Percentiles rank a stretch among this genome's conserved stretches.
These are phyloP conservation scores for Elephantulus edwardii DNA, from an alignment of 2,113 vertebrate genomes.

Conservation along the genomic window DNA sequence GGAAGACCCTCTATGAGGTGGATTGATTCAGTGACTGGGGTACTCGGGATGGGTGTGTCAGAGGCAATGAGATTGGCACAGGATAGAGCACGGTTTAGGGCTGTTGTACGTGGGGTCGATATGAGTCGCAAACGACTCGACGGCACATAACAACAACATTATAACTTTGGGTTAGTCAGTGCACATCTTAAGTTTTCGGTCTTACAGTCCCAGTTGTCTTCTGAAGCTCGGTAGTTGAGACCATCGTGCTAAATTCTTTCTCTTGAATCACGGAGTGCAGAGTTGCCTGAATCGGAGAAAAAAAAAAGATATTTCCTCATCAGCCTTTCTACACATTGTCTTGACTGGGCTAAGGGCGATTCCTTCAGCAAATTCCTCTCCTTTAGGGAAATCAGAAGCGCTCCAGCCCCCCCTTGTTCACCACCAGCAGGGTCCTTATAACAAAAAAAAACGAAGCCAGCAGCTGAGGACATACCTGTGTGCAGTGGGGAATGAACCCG, in stretches of 20 bases:
- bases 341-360: not conserved
- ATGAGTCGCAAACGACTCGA: too few relatives aligned
- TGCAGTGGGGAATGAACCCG: slow-evolving; percentile 89
- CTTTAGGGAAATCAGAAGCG: not conserved
- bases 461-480: slow-evolving; percentile 83
- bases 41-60: too few relatives aligned
- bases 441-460: not conserved
- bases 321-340: not conserved
- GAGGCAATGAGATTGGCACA: too few relatives aligned
- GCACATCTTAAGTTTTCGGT: not conserved
- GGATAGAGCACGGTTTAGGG: too few relatives aligned
- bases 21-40: too few relatives aligned
- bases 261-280: slow-evolving; percentile 87
- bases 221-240: slow-evolving; percentile 92
- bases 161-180: not conserved
- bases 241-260: slow-evolving; percentile 87
- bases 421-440: not conserved
- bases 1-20: too few relatives aligned
- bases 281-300: slow-evolving; percentile 85
- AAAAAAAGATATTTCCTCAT: not conserved
- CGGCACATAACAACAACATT: too few relatives aligned
- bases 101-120: too few relatives aligned
- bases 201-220: slow-evolving; percentile 92
- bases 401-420: not conserved
- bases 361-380: not conserved